Percentiles rank a stretch among this genome's conserved stretches.
Conservation (phyloP, 2,888 invertebrate species). For the Drosophila melanosoma region DNA sequence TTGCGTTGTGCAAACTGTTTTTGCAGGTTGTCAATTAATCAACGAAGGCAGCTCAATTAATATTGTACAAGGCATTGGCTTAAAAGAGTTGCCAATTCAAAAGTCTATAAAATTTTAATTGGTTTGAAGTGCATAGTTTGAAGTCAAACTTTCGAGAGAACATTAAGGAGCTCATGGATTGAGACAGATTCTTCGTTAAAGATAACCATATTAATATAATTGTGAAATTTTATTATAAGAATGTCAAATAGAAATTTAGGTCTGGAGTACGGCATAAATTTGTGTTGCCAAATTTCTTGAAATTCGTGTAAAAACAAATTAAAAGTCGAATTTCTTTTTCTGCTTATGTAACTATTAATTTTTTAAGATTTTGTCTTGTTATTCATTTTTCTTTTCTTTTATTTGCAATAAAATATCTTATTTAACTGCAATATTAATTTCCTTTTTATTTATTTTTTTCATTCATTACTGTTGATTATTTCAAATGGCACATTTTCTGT, state of each 20-base stretch:
- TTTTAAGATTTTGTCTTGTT: not conserved
- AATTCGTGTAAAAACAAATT: not conserved
- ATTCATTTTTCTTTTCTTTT: not conserved
- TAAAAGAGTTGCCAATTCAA: conserved; percentile 36
- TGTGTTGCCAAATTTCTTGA: not conserved
- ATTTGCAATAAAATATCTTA: not conserved
- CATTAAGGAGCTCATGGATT: conserved; percentile 3
- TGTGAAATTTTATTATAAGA: not conserved
- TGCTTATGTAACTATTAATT: not conserved
- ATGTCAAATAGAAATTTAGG: not conserved
- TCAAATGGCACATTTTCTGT: conserved; percentile 28
- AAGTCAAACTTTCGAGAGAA: not conserved
- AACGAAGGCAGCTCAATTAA: conserved; percentile 71
- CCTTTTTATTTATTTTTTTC: no score
- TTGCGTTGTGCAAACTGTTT: conserved; percentile 14
- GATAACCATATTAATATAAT: not conserved
- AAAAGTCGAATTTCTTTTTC: not conserved
- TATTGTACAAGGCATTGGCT: conserved; percentile 50
- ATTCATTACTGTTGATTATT: conserved; percentile 20
- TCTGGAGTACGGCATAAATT: not conserved
- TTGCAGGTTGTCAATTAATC: conserved; percentile 68
- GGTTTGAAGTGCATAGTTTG: conserved; percentile 36
- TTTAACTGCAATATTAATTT: not conserved
- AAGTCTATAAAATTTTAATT: conserved; percentile 55
- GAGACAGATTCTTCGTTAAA: not conserved